Evolutionary conservation across 2,113 vertebrate genomes (phyloP), one percentile per base, ranked within the genome.

Genomic region (Brachyistius frenatus): DNA sequence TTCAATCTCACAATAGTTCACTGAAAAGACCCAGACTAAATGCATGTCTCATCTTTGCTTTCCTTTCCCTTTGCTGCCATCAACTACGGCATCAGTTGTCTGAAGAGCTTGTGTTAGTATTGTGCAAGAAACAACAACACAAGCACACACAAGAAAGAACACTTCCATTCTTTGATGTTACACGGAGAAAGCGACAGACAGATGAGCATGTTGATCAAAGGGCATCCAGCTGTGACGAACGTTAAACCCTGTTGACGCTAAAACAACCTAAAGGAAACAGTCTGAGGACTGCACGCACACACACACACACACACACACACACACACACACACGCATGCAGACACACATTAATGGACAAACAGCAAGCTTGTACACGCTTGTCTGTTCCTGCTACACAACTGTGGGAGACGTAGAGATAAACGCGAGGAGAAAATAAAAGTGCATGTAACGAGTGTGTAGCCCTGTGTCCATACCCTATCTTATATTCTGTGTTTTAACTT

Each of bases 141-240:
- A 36, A 9, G 30, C 52, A 13, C 72, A 66, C 58, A 63, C 16
- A 46, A 46, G 49, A 83, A 60, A 50, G 5, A 53, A 50, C n/a
- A 33, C 47, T 65, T 78, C 31, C 1, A 32, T 72, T 76, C 81
- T 87, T 84, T 87, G 86, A 87, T 81, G 80, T 78, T 53, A 63
- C 23, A 32, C n/a, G 32, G 2, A 35, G 50, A 50, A 62, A 3
- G 37, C 66, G 55, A 76, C 39, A 76, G 68, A 85, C 72, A 47
- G 66, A 71, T 30, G 58, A 89, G 65, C 37, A 54, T 62, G 35
- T 66, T 78, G 76, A 84, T 86, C 86, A 91, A 86, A 89, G 80
- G 55, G 54, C 32, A 76, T 72, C 58, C 55, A 77, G 65, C 75
- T 80, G 72, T 37, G 85, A 85, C 82, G 52, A 88, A 86, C 83